Evolutionary conservation across 2,797 vertebrate genomes (phyloP), one percentile per base, ranked within the genome.

Genomic region (Parotocinclus haroldoi): DNA sequence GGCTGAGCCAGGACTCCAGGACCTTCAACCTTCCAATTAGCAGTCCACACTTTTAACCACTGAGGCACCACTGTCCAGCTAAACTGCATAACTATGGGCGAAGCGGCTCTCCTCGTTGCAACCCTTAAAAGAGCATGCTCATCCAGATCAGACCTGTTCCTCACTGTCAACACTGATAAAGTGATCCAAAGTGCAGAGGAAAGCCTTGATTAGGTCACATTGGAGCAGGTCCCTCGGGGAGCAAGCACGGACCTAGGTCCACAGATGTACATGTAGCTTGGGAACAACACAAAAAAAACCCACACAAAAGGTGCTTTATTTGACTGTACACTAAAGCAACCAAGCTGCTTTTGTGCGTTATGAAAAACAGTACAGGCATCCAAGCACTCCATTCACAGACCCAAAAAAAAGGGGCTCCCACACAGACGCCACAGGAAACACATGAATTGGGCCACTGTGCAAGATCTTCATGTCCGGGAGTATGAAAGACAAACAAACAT

Each of bases 381-480:
- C 46, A 40, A 44, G 44, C 17, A 42, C 49, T 53, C 46, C 38
- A 65, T 18, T 27, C 5, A 38, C 10, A 58, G 19, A 27, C 45
- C n/a, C n/a, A n/a, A 70, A 38, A 54, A 49, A 70, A 27, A 39
- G 53, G 40, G 11, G 50, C 58, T 49, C 55, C 54, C 67, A 59
- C 68, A 61, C 62, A 63, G 51, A 60, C 75, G 72, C 62, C 65
- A 79, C 77, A 76, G 80, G 78, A 56, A 75, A 66, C 81, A 72
- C 45, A 74, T 69, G 73, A 89, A 90, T 86, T 53, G 83, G 67
- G 71, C 76, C 82, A 85, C 82, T 89, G 84, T 90, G 65, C 52
- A 58, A 44, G 46, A 51, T 9, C 62, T 79, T 52, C 76, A 74
- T 83, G 79, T 81, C 82, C 64, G 65, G 46, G 79, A 52, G 70